These are phyloP conservation scores for Incurvaria masculella DNA, from an alignment of 2,888 invertebrate species.

Conservation along the genomic window DNA sequence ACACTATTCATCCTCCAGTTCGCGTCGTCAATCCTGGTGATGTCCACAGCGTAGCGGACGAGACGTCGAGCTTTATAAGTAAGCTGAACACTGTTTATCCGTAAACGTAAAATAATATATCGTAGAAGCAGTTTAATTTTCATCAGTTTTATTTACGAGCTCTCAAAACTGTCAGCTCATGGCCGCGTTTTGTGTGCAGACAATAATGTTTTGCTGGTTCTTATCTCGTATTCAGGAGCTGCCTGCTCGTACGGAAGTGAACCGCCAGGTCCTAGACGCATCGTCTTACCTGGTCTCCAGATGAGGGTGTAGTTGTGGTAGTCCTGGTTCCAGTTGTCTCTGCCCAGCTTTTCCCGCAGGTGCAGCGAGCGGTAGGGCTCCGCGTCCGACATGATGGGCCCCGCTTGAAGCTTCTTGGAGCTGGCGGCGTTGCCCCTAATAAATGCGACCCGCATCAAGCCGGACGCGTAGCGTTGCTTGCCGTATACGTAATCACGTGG, in stretches of 20 bases:
- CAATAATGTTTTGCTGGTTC: neutral
- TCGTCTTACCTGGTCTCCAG: slow-evolving; percentile 58
- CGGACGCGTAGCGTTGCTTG: slow-evolving; percentile 56
- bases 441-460: slow-evolving; percentile 72
- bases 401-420: slow-evolving; percentile 36
- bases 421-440: slow-evolving; percentile 59
- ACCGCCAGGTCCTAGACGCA: neutral
- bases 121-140: neutral
- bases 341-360: slow-evolving; percentile 36
- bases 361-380: slow-evolving; percentile 41
- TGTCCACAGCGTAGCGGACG: too few relatives aligned
- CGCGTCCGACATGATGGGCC: slow-evolving; percentile 34
- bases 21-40: too few relatives aligned
- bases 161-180: neutral
- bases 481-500: slow-evolving; percentile 67
- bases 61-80: neutral
- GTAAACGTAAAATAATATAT: too few relatives aligned
- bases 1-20: neutral
- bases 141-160: neutral
- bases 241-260: neutral
- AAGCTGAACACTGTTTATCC: too few relatives aligned
- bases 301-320: slow-evolving; percentile 67
- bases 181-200: neutral
- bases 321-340: slow-evolving; percentile 53
- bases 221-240: neutral